These are phyloP conservation scores for Eidolon helvum DNA, from an alignment of 2,113 vertebrate species.

Conservation along the genomic window DNA sequence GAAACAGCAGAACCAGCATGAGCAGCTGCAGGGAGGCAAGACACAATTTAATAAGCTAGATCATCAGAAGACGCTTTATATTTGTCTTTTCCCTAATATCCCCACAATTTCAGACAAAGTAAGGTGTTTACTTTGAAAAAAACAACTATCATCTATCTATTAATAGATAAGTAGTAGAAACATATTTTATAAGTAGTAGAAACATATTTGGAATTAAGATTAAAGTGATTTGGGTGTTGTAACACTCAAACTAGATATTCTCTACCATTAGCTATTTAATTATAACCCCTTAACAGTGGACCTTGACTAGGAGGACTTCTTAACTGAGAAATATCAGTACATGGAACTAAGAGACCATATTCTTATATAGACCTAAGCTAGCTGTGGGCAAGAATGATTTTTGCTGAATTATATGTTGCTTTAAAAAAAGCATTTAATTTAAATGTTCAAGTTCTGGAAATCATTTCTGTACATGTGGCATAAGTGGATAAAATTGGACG, in stretches of 20 bases:
- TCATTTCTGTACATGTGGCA: background rate
- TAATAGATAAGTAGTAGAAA: background rate
- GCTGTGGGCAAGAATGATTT: background rate
- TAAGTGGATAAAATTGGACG: background rate
- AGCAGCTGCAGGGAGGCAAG: background rate
- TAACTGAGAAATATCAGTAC: background rate
- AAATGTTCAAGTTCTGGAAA: background rate
- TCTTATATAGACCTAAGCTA: background rate
- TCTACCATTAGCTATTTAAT: background rate
- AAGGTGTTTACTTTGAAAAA: background rate
- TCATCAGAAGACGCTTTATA: background rate
- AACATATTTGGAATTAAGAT: background rate
- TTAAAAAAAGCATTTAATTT: background rate
- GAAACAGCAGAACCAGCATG: accelerated
- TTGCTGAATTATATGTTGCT: background rate
- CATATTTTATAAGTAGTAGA: background rate
- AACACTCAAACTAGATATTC: background rate
- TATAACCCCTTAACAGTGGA: background rate
- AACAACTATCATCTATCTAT: background rate
- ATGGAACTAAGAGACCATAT: background rate
- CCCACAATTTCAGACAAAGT: background rate
- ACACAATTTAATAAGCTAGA: background rate
- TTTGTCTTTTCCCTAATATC: background rate
- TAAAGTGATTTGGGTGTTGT: background rate
- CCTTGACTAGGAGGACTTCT: background rate